Base-by-base conservation (phyloP, 2,113 vertebrate species). In the Amblyornis subalaris region DNA sequence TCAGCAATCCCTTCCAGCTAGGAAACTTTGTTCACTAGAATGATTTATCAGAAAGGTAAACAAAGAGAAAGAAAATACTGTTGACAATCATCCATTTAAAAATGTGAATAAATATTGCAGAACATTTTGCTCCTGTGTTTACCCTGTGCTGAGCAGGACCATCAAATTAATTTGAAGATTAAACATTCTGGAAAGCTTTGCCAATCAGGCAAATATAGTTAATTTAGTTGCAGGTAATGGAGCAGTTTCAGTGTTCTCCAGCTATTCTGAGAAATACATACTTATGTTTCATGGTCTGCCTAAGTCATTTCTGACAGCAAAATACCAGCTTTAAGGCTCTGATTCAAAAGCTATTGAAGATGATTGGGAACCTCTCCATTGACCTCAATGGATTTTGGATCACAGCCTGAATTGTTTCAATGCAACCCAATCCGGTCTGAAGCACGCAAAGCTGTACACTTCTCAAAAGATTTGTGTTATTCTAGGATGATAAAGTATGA, bases 101-200 rank as follows among this genome's bases (percentile, higher is more conserved):
- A 89, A 87, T 51, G 29, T 69, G 42, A 73, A 84, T 48, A 88
- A 89, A 73, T 75, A 80, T 21, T 66, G 75, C 45, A 62, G 84
- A 88, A 89, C 54, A 70, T 42, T 93, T 82, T 77, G 79, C 40
- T 75, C 18, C 58, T 50, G 4, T 83, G 74, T 93, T 95, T 85
- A 72, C 47, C 42, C 35, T 79, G 16, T 55, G 55, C 64, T 75
- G 50, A 90, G 53, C 66, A 93, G 65, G 74, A 81, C 58, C 45
- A 70, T 72, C 81, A 82, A 79, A 92, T 84, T 96, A 92, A 94
- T 85, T 85, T 81, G 67, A 57, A 81, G 87, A 89, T 54, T 89
- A 95, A 95, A 94, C 12, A 0, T 57, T 80, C 51, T 89, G 64
- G 65, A 89, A 90, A 94, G 50, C 53, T 89, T 79, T 88, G 42